Base-by-base conservation (phyloP, 2,797 vertebrate genomes). In the Scleropages formosus region DNA sequence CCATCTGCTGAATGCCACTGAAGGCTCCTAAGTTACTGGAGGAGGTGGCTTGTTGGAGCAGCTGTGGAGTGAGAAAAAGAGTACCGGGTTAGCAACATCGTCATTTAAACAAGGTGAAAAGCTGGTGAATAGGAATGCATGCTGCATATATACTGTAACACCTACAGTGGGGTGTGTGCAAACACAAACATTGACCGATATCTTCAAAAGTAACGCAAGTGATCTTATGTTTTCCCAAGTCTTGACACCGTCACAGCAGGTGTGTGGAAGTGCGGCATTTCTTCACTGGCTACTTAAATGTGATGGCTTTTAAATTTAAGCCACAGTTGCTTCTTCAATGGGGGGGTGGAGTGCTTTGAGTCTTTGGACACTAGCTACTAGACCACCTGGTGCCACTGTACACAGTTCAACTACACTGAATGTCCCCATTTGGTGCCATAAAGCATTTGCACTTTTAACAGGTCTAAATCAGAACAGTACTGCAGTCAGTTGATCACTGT, bases 1-100 rank as follows among this genome's bases (percentile, higher is more conserved):
- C 93, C 92, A 94, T 94, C 85, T 94, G 93, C 87, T 94, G 93
- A 89, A 94, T 93, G 83, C 93, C 92, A 79, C 92, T 93, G 89
- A 94, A 94, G 27, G 93, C 92, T 78, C 93, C 93, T 91, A 94
- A 91, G 88, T 93, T 94, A 88, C 92, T 94, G 87, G 93, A 93
- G 82, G 93, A 93, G 77, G 93, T 93, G 82, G 93, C 93, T 84
- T 94, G 93, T 89, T 94, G 93, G 73, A 94, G 90, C 68, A 94
- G 92, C 92, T 94, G 88, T 71, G 87, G 84, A 24, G 31, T 76
- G 88, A 13, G 27, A 47, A 2, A 44, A 65, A 67, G 65, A 39
- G 24, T 31, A 53, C 16, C 49, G 8, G 18, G 20, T n/a, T 26
- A 13, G 44, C 27, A 31, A 56, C 47, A 65, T 24, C 4, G 13